These are phyloP conservation scores for Encarsia formosa DNA, from an alignment of 2,888 invertebrate genomes.

Conservation along the genomic window DNA sequence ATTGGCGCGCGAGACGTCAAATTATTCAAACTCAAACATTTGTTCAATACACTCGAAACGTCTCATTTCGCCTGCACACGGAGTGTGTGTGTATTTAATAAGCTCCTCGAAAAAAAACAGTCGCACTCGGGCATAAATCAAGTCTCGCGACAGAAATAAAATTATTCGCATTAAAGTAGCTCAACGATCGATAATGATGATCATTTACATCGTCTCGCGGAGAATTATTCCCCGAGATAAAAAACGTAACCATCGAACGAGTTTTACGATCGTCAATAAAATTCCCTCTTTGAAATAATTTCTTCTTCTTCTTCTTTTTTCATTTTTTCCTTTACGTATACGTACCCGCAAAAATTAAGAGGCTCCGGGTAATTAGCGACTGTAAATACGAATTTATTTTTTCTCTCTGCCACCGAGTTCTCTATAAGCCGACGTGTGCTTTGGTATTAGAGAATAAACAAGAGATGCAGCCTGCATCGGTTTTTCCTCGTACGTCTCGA, in stretches of 20 bases:
- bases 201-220: slow-evolving; percentile 4
- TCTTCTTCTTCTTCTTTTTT: neutral
- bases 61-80: too few species aligned
- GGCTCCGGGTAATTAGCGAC: slow-evolving; percentile 7
- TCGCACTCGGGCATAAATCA: too few species aligned
- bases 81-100: too few species aligned
- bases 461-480: too few species aligned
- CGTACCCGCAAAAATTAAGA: neutral
- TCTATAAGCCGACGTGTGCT: too few species aligned
- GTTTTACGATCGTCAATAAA: slow-evolving; percentile 10
- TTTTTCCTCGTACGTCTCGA: too few species aligned
- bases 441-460: too few species aligned
- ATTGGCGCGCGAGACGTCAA: slow-evolving; percentile 6
- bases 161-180: slow-evolving; percentile 6
- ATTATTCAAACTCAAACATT: neutral
- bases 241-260: neutral
- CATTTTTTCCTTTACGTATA: neutral
- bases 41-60: too few species aligned
- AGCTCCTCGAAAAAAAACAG: too few species aligned
- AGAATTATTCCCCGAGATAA: neutral
- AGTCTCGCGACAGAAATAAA: slow-evolving; percentile 4
- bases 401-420: too few species aligned
- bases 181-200: slow-evolving; percentile 10
- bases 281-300: too few species aligned
- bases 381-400: neutral